These are phyloP conservation scores for Andricus grossulariae DNA, from an alignment of 1,140 invertebrate species.

Conservation along the genomic window DNA sequence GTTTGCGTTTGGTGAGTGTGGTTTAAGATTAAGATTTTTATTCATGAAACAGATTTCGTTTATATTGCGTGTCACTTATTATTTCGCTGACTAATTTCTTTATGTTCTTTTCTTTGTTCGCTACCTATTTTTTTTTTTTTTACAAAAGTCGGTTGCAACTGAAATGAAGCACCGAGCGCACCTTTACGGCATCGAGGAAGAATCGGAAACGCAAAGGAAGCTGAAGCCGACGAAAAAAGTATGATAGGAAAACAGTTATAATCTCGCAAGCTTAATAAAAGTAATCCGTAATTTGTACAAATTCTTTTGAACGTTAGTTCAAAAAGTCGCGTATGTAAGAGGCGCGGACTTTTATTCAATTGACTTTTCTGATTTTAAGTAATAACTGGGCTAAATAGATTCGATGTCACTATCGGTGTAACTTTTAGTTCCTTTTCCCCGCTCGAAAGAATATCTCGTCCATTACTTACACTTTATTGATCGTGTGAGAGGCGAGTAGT, in stretches of 20 bases:
- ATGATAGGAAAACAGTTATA: slow-evolving; percentile 34
- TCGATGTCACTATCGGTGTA: background rate
- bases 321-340: slow-evolving; percentile 37
- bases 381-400: background rate
- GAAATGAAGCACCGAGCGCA: slow-evolving; percentile 77
- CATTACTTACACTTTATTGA: background rate
- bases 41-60: slow-evolving; percentile 35
- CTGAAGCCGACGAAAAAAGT: slow-evolving; percentile 66
- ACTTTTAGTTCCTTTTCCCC: background rate
- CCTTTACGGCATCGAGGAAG: slow-evolving; percentile 73
- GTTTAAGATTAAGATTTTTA: slow-evolving; percentile 52
- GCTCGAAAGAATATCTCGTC: background rate
- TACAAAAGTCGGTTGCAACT: slow-evolving; percentile 75
- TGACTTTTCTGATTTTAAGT: slow-evolving; percentile 26
- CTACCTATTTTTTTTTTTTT: slow-evolving; percentile 54
- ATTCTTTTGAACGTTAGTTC: slow-evolving; percentile 37
- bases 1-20: slow-evolving; percentile 75
- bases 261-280: slow-evolving; percentile 33
- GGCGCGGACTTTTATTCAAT: slow-evolving; percentile 7
- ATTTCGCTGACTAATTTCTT: slow-evolving; percentile 58
- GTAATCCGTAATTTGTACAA: slow-evolving; percentile 35
- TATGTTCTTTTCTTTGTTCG: slow-evolving; percentile 63
- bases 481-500: background rate
- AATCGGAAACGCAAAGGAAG: slow-evolving; percentile 67
- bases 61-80: slow-evolving; percentile 29